Evolutionary conservation across 2,113 vertebrate genomes (phyloP), one percentile per base, ranked within the genome.

Genomic region (Xenotilapia caudafasciata): DNA sequence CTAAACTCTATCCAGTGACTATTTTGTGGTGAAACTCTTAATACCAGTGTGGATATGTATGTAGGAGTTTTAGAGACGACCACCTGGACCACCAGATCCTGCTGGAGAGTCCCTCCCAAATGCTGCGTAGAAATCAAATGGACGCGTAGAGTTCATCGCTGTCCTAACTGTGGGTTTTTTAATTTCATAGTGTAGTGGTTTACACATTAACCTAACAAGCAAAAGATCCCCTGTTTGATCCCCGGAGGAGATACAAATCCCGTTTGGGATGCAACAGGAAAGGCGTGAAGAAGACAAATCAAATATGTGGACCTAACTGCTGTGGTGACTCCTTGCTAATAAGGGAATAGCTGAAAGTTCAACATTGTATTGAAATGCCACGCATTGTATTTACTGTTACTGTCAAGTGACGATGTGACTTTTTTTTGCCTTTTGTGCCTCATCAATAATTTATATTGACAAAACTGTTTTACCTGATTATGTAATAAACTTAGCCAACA

Each of bases 361-460:
- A 6, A 33, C 11, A 56, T 49, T 26, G 40, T 17, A 40, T 21
- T 31, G 15, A 60, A 58, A 81, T 58, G 45, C 28, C 8, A 49
- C 4, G 4, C 15, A 38, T 45, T 35, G 26, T 28, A 55, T 42
- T 45, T 6, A 7, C 7, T 42, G 62, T 70, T 54, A 68, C 11
- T 70, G 35, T 79, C 53, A 6, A 31, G 9, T 31, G 21, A 23
- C 4, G 21, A 38, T 65, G 45, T 21, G 42, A 56, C 49, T 23
- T n/a, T 79, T 73, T 33, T 51, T 60, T 60, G 26, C 26, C 65
- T 42, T 70, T 70, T 70, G 65, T 15, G 65, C 35, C 65, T 23
- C n/a, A 42, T 70, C n/a, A 42, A 9, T 42, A 42, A 42, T 70
- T 70, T 23, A 70, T 42, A 40, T 23, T 42, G 65, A 42, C n/a